Percentiles rank a stretch among this genome's conserved stretches.
These are phyloP conservation scores for Yponomeuta evonymella DNA, from an alignment of 2,888 invertebrate genomes.

Conservation along the genomic window DNA sequence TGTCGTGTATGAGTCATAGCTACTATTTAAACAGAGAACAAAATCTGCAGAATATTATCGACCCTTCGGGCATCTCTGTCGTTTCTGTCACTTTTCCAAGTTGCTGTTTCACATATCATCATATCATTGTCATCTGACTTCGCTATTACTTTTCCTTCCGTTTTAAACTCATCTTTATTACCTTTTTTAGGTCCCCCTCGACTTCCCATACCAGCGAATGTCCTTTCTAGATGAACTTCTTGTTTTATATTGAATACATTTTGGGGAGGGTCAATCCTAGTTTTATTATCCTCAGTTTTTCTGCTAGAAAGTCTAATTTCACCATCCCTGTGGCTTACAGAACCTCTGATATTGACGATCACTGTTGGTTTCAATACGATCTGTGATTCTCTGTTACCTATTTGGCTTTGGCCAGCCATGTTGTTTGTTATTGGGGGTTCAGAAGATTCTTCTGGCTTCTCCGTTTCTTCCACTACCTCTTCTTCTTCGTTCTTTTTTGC, in stretches of 20 bases:
- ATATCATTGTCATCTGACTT: slow-evolving; percentile 45
- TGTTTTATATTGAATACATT: slow-evolving; percentile 68
- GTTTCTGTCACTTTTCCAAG: slow-evolving; percentile 34
- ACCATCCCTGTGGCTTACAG: slow-evolving; percentile 55
- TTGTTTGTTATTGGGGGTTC: slow-evolving; percentile 42
- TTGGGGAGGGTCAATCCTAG: slow-evolving; percentile 36
- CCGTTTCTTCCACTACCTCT: slow-evolving; percentile 22
- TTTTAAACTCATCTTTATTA: slow-evolving; percentile 41
- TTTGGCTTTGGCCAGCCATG: slow-evolving; percentile 65
- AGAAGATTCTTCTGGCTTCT: slow-evolving; percentile 26
- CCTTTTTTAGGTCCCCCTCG: slow-evolving; percentile 29
- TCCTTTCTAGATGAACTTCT: slow-evolving; percentile 56
- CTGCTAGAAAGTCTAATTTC: slow-evolving; percentile 53
- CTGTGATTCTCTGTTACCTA: slow-evolving; percentile 65
- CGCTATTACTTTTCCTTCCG: slow-evolving; percentile 27
- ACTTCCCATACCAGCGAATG: slow-evolving; percentile 25
- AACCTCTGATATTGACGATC: slow-evolving; percentile 63
- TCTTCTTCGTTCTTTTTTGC: slow-evolving; percentile 31
- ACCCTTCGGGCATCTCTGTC: slow-evolving; percentile 35
- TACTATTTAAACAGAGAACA: slow-evolving; percentile 43
- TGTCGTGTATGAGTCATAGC: no score
- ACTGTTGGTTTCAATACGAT: slow-evolving; percentile 68
- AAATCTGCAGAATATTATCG: slow-evolving; percentile 50
- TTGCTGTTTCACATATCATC: slow-evolving; percentile 54
- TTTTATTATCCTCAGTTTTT: slow-evolving; percentile 34